A percentile compares a stretch with the other conserved stretches of the same genome.
Evolutionary conservation across 2,797 vertebrate species (phyloP).

Genomic region (Mycteria americana): DNA sequence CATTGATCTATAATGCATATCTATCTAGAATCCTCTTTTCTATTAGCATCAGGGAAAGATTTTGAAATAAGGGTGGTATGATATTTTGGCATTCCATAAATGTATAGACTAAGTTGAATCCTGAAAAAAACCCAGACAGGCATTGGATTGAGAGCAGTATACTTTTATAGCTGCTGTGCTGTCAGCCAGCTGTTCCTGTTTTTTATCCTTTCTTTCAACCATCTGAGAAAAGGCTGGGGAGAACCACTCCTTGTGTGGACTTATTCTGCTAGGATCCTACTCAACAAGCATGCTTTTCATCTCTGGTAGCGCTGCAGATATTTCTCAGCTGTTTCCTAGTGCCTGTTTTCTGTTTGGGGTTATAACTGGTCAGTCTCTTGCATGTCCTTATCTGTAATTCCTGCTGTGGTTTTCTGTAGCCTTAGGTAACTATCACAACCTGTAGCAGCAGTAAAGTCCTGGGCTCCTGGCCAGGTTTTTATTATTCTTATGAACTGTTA

Average conservation of each 20-base stretch:
- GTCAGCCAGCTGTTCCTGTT: background rate
- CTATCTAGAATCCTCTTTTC: background rate
- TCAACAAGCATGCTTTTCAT: background rate
- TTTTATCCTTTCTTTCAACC: background rate
- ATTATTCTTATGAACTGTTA: background rate
- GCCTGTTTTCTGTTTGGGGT: background rate
- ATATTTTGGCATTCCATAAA: background rate
- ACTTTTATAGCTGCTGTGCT: background rate
- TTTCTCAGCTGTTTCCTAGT: background rate
- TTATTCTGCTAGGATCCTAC: background rate
- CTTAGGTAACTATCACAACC: background rate
- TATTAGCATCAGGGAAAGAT: background rate
- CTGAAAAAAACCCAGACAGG: background rate
- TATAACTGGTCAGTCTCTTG: background rate
- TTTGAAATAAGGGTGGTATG: background rate
- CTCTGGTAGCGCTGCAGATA: background rate
- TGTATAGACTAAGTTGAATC: background rate
- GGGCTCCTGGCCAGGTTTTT: background rate
- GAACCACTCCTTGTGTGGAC: rapidly evolving
- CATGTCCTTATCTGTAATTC: background rate
- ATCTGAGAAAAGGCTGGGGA: background rate
- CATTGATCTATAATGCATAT: rapidly evolving
- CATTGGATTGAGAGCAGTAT: background rate
- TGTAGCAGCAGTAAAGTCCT: background rate
- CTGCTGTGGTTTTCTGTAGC: background rate